A percentile compares a stretch with the other conserved stretches of the same genome.
These are phyloP conservation scores for Diplodus puntazzo DNA, from an alignment of 2,797 vertebrate genomes.

Conservation along the genomic window DNA sequence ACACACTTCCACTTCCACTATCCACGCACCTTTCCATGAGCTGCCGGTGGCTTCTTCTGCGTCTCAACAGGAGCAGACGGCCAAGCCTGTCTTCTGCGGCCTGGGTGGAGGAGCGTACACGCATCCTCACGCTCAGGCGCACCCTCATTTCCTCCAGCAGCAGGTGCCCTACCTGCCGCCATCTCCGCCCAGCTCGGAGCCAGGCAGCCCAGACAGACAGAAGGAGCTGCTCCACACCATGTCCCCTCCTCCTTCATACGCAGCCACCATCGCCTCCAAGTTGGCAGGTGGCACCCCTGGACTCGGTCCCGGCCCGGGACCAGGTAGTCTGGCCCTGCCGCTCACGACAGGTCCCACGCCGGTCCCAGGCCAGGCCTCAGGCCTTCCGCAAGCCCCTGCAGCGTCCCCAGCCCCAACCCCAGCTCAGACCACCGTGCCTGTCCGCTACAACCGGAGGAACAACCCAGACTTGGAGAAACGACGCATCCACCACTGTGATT, in stretches of 20 bases:
- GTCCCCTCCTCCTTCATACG: slow-evolving; percentile 96
- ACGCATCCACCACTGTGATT: slow-evolving; percentile 98
- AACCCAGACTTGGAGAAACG: slow-evolving; percentile 98
- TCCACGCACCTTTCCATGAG: slow-evolving; percentile 89
- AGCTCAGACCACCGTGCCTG: slow-evolving; percentile 82
- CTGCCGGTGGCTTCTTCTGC: slow-evolving; percentile 74
- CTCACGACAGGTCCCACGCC: slow-evolving; percentile 49
- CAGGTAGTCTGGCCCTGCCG: slow-evolving; percentile 60
- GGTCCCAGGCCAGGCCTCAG: slow-evolving; percentile 54
- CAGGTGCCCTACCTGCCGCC: slow-evolving; percentile 94
- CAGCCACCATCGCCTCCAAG: slow-evolving; percentile 97
- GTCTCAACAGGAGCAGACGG: slow-evolving; percentile 86
- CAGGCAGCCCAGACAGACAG: slow-evolving; percentile 96
- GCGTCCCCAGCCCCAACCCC: slow-evolving; percentile 45
- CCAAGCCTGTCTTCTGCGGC: slow-evolving; percentile 90
- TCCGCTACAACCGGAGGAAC: slow-evolving; percentile 96
- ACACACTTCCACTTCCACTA: slow-evolving; percentile 88
- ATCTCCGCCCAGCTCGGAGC: slow-evolving; percentile 96
- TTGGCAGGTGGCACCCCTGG: slow-evolving; percentile 82
- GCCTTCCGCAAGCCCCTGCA: slow-evolving; percentile 57
- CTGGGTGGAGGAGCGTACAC: slow-evolving; percentile 87
- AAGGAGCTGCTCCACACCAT: slow-evolving; percentile 96
- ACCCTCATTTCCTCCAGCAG: slow-evolving; percentile 85
- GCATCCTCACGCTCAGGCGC: slow-evolving; percentile 81
- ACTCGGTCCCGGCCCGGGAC: slow-evolving; percentile 67